Conservation (phyloP, 1,140 invertebrate genomes). For the Caenorhabditis elegans region WBcel235 BX284602.5:8935001-8935500, state of each 20-base stretch:
- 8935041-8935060: neutral
- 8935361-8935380: neutral
- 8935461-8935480: neutral
- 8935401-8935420: conserved; percentile 27
- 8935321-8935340: neutral
- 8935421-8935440: neutral
- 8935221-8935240: neutral
- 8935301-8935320: neutral
- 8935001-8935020: neutral
- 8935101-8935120: neutral
- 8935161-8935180: conserved; percentile 8
- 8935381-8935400: conserved; percentile 12
- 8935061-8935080: neutral
- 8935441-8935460: neutral
- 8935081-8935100: conserved; percentile 8
- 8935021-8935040: neutral
- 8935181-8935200: conserved; percentile 14
- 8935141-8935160: neutral
- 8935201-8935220: neutral
- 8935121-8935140: neutral
- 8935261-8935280: neutral
- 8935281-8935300: neutral
- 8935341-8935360: neutral
- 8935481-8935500: conserved; percentile 17
- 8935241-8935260: conserved; percentile 23